These are phyloP conservation scores for Triops longicaudatus DNA, from an alignment of 1,140 invertebrate genomes.

Conservation along the genomic window DNA sequence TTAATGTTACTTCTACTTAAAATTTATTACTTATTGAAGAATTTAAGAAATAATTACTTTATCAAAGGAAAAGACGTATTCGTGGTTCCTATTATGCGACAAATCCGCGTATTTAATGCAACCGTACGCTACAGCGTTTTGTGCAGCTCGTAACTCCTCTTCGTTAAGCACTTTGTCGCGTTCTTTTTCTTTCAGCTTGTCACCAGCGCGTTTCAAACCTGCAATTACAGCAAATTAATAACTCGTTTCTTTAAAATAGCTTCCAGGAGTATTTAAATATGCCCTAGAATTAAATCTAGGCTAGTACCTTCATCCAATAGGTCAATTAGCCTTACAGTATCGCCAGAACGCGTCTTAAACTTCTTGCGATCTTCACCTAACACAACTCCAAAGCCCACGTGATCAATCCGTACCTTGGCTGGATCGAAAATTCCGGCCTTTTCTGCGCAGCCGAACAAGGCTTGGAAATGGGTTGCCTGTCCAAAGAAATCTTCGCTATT, in stretches of 20 bases:
- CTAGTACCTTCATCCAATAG: constrained; percentile 81
- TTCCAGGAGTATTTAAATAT: too few relatives aligned
- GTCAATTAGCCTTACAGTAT: constrained; percentile 81
- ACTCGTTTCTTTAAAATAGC: too few relatives aligned
- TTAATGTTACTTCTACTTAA: constrained; percentile 22
- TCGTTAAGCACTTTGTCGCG: constrained; percentile 73
- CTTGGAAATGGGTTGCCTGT: constrained; percentile 69
- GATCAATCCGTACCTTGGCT: constrained; percentile 61
- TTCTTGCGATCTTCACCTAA: constrained; percentile 98
- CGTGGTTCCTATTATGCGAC: constrained; percentile 82
- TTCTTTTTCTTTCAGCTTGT: constrained; percentile 84
- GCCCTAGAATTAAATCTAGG: constrained; percentile 14
- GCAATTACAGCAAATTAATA: too few relatives aligned
- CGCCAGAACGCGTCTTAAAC: constrained; percentile 97
- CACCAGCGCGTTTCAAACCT: constrained; percentile 68
- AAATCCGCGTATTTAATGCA: constrained; percentile 99
- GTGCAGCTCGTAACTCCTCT: constrained; percentile 74
- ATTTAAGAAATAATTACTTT: constrained; percentile 50
- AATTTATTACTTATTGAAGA: not conserved
- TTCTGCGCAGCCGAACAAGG: constrained; percentile 60
- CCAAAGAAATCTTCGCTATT: constrained; percentile 27
- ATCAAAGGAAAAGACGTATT: constrained; percentile 98
- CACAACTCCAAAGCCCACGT: constrained; percentile 94
- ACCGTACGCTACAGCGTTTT: constrained; percentile 89
- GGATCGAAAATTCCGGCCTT: constrained; percentile 60